phyloP scores from a whole-genome alignment of 1,140 invertebrate genomes.

The Acromyrmex charruanus region DNA sequence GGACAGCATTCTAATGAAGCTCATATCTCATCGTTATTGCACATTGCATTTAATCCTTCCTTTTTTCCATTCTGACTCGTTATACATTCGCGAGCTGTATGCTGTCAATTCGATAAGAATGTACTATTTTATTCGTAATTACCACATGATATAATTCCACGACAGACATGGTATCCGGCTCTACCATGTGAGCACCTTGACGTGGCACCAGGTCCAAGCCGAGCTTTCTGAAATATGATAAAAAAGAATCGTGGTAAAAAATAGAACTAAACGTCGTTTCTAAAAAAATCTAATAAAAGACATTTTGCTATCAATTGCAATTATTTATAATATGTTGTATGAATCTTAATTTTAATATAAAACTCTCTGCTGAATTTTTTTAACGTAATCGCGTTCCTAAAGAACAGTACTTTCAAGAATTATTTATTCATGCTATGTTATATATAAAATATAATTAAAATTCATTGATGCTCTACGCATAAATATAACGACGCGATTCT shows the following conservation, averaged over 20 bases:
- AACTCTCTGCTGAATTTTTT: not conserved
- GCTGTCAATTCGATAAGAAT: not conserved
- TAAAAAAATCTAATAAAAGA: not conserved
- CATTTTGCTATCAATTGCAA: not conserved
- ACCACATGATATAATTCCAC: slow-evolving; percentile 95
- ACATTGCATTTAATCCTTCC: not conserved
- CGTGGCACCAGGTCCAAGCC: slow-evolving; percentile 96
- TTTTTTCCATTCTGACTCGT: not conserved
- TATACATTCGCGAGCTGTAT: not conserved
- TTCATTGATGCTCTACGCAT: not conserved
- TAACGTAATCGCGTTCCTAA: not conserved
- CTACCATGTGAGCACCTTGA: slow-evolving; percentile 94
- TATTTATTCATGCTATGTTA: not conserved
- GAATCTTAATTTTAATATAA: not conserved
- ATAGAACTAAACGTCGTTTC: not conserved
- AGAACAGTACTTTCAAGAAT: not conserved
- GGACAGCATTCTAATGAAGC: slow-evolving; percentile 47
- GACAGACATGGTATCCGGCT: slow-evolving; percentile 94
- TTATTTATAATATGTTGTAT: not conserved
- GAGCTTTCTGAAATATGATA: slow-evolving; percentile 92
- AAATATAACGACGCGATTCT: slow-evolving; percentile 16
- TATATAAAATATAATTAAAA: slow-evolving; percentile 10
- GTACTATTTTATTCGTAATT: slow-evolving; percentile 71
- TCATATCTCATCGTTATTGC: not conserved
- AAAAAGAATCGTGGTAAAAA: slow-evolving; percentile 33